A percentile compares a stretch with the other conserved stretches of the same genome.
Evolutionary conservation across 2,888 invertebrate species (phyloP).

Genomic region (Hedychridium roseum): DNA sequence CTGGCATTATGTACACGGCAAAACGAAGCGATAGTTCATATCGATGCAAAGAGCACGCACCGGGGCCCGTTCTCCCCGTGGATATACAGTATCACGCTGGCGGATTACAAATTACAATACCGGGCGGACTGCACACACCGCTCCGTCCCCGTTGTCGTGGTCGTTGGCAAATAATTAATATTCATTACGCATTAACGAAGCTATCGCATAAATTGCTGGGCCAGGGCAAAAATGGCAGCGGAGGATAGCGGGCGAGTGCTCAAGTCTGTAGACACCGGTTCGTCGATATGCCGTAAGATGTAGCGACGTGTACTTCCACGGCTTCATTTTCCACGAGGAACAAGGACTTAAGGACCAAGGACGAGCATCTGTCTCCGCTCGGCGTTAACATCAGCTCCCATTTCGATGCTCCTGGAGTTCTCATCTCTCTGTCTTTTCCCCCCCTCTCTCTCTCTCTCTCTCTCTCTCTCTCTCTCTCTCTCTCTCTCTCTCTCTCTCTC

Average conservation of each 20-base stretch:
- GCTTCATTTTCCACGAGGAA: too few species aligned
- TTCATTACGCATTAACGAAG: slow-evolving; percentile 63
- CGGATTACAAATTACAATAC: slow-evolving; percentile 60
- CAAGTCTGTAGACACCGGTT: slow-evolving; percentile 26
- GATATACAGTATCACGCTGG: slow-evolving; percentile 43
- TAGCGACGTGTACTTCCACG: slow-evolving; percentile 45
- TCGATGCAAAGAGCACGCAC: slow-evolving; percentile 40
- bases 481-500: slow-evolving; percentile 7
- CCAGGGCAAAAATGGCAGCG: slow-evolving; percentile 38
- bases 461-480: slow-evolving; percentile 11
- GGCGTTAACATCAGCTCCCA: slow-evolving; percentile 4
- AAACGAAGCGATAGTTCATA: slow-evolving; percentile 40
- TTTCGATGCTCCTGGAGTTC: slow-evolving; percentile 10
- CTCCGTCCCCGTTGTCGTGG: slow-evolving; percentile 33
- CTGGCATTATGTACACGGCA: slow-evolving; percentile 12
- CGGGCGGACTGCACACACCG: slow-evolving; percentile 27
- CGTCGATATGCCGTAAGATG: slow-evolving; percentile 46
- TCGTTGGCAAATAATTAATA: slow-evolving; percentile 61
- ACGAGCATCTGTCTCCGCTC: too few species aligned
- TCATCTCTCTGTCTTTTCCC: slow-evolving; percentile 2
- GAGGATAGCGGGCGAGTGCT: slow-evolving; percentile 35
- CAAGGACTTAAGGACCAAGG: too few species aligned
- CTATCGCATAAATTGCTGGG: slow-evolving; percentile 57
- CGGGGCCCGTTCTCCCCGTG: slow-evolving; percentile 24
- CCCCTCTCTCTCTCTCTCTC: slow-evolving; percentile 5